Evolutionary conservation across 2,797 vertebrate species (phyloP).

Genomic region (Aselliscus stoliczkanus): DNA sequence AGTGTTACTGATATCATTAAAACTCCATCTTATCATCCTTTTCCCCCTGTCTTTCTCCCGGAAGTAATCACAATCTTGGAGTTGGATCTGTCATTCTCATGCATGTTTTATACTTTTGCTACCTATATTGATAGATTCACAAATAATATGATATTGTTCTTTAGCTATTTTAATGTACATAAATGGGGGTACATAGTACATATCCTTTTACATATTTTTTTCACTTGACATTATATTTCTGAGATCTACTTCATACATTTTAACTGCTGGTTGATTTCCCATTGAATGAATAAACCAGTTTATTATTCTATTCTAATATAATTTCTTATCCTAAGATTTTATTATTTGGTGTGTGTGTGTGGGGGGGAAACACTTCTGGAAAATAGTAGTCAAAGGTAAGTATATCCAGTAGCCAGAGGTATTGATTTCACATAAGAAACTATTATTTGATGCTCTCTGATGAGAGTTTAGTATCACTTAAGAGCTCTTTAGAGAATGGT

Average conservation of each 20-base stretch:
- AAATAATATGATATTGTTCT: background rate
- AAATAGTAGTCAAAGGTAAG: background rate
- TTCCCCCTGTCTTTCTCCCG: background rate
- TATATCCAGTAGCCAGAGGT: conserved; percentile 4
- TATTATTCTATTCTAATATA: background rate
- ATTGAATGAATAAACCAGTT: background rate
- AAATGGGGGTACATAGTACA: background rate
- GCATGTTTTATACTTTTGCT: background rate
- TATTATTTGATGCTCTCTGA: conserved; percentile 3
- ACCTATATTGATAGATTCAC: background rate
- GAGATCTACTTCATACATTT: conserved; percentile 20
- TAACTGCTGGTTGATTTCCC: background rate
- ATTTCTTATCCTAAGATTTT: conserved; percentile 30
- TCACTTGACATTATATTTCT: background rate
- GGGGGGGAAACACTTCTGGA: background rate
- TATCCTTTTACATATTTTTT: conserved; percentile 1
- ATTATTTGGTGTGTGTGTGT: background rate
- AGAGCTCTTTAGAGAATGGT: background rate
- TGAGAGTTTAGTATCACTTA: conserved; percentile 11
- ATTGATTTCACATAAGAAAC: background rate
- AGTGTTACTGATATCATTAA: background rate
- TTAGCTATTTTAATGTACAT: background rate
- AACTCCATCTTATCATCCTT: background rate
- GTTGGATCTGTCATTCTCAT: background rate
- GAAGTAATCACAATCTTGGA: background rate